A percentile compares a stretch with the other conserved stretches of the same genome.
These are phyloP conservation scores for Mythimna albipuncta DNA, from an alignment of 2,888 invertebrate genomes.

Conservation along the genomic window DNA sequence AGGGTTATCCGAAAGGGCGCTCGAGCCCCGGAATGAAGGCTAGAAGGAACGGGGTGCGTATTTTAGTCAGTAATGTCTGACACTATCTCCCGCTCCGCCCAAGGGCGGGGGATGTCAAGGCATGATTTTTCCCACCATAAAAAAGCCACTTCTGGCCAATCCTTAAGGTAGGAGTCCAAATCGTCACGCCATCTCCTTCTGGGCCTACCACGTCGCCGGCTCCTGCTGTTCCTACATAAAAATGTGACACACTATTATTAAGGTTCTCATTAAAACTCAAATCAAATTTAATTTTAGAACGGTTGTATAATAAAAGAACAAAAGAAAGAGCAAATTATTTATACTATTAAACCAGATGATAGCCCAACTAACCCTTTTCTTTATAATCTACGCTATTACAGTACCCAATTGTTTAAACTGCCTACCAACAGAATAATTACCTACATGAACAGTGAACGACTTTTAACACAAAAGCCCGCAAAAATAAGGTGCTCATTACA, in stretches of 20 bases:
- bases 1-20: no score
- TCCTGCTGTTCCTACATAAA: no score
- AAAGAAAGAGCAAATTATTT: not conserved
- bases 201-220: no score
- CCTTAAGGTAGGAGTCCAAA: no score
- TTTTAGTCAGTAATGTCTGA: no score
- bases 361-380: not conserved
- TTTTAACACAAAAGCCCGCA: slow-evolving; percentile 23
- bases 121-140: no score
- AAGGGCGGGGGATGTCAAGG: no score
- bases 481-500: slow-evolving; percentile 41
- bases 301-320: not conserved
- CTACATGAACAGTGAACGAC: not conserved
- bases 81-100: no score
- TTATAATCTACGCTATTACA: slow-evolving; percentile 8
- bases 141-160: no score
- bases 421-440: slow-evolving; percentile 16
- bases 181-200: no score
- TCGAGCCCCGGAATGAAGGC: no score
- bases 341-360: not conserved
- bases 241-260: not conserved
- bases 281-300: not conserved
- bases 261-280: not conserved
- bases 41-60: no score
- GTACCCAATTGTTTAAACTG: slow-evolving; percentile 3